Conservation (phyloP, 2,113 vertebrate species). For the Mionectes macconnelli region DNA sequence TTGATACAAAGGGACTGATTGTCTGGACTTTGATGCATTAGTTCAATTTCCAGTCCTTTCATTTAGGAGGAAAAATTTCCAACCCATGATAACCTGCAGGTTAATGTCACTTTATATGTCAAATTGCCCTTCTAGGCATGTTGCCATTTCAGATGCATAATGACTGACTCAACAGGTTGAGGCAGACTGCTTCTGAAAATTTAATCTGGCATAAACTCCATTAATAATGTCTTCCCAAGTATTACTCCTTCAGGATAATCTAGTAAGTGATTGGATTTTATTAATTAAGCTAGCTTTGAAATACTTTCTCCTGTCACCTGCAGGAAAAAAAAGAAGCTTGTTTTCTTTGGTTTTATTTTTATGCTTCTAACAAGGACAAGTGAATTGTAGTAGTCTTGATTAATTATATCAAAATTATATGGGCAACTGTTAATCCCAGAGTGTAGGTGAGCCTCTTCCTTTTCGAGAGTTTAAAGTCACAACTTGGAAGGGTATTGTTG, state of each 20-base stretch:
- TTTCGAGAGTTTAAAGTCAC: background rate
- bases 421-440: background rate
- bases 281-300: background rate
- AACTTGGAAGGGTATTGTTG: background rate
- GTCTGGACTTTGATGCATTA: constrained; percentile 12
- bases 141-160: constrained; percentile 20
- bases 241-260: background rate
- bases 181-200: background rate
- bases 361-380: background rate
- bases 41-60: constrained; percentile 41
- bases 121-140: background rate
- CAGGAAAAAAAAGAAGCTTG: background rate
- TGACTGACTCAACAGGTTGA: constrained; percentile 18
- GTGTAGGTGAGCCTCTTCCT: background rate
- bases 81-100: constrained; percentile 21
- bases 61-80: constrained; percentile 23
- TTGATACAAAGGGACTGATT: background rate
- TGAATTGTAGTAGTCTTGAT: background rate
- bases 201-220: background rate
- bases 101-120: constrained; percentile 55
- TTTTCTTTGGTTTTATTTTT: background rate
- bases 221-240: background rate
- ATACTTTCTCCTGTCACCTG: background rate
- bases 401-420: background rate
- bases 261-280: background rate